Percentiles rank a stretch among this genome's conserved stretches.
Conservation (phyloP, 2,888 invertebrate species). For the Fragum fragum region DNA sequence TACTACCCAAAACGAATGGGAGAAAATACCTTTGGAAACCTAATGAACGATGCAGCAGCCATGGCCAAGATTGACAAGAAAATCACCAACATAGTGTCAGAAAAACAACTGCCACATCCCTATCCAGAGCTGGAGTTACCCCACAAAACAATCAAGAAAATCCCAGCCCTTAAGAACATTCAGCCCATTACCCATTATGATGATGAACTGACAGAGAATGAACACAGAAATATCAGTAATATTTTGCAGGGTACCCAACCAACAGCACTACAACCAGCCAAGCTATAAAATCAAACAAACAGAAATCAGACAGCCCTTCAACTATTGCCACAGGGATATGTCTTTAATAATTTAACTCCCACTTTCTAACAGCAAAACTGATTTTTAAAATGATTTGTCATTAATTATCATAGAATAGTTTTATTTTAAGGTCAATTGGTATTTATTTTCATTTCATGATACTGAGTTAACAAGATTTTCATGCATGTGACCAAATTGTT, state of each 20-base stretch:
- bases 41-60: conserved; percentile 7
- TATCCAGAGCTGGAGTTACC: conserved; percentile 17
- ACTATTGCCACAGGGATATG: background rate
- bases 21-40: conserved; percentile 7
- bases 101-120: conserved; percentile 11
- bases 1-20: conserved; percentile 17
- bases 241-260: background rate
- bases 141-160: conserved; percentile 12
- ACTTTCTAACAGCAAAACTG: background rate
- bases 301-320: background rate
- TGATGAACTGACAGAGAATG: conserved; percentile 4
- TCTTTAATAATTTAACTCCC: background rate
- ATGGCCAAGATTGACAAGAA: conserved; percentile 10
- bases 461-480: too few species aligned
- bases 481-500: too few species aligned
- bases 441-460: too few species aligned
- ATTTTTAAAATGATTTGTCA: too few species aligned
- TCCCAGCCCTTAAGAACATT: conserved; percentile 7
- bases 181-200: conserved; percentile 4
- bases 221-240: conserved; percentile 11
- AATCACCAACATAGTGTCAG: conserved; percentile 7
- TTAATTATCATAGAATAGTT: too few species aligned
- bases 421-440: too few species aligned
- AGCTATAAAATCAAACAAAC: background rate
- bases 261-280: background rate